Percentiles rank a stretch among this genome's conserved stretches.
Conservation (phyloP, 2,113 vertebrate genomes). For the Leptocoma aspasia region DNA sequence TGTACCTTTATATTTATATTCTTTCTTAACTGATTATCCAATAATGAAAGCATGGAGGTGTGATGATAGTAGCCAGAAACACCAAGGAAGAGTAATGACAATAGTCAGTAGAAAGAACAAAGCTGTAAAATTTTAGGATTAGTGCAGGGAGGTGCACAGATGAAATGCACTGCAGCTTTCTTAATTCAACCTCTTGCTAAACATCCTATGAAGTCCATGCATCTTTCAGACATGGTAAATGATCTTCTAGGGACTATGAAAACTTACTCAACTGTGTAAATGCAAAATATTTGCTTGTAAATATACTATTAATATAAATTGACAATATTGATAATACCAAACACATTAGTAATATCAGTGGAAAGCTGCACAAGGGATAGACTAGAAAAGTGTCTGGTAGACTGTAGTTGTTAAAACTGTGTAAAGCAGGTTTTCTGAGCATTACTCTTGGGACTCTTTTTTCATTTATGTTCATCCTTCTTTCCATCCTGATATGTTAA, state of each 20-base stretch:
- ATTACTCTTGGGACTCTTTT: not conserved
- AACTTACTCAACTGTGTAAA: not conserved
- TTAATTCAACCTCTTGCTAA: not conserved
- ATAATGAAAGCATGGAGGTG: not conserved
- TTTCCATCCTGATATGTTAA: not conserved
- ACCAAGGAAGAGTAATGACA: not conserved
- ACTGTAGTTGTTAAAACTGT: not conserved
- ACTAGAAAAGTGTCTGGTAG: not conserved
- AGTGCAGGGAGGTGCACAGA: rapidly evolving
- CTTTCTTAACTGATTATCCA: not conserved
- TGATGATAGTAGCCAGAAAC: not conserved
- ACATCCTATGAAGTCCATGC: too few relatives aligned
- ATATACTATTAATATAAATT: not conserved
- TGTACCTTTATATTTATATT: not conserved
- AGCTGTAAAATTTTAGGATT: not conserved
- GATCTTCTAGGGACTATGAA: not conserved
- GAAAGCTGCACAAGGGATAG: not conserved
- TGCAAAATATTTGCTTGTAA: not conserved
- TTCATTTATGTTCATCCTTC: not conserved
- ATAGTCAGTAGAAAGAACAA: not conserved
- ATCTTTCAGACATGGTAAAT: not conserved
- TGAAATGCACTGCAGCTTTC: not conserved
- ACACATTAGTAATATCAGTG: not conserved
- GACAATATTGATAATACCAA: not conserved
- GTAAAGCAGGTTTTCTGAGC: not conserved